Evolutionary conservation across 1,140 invertebrate genomes (phyloP), one percentile per base, ranked within the genome.

Genomic region (Neuroterus valhalla): DNA sequence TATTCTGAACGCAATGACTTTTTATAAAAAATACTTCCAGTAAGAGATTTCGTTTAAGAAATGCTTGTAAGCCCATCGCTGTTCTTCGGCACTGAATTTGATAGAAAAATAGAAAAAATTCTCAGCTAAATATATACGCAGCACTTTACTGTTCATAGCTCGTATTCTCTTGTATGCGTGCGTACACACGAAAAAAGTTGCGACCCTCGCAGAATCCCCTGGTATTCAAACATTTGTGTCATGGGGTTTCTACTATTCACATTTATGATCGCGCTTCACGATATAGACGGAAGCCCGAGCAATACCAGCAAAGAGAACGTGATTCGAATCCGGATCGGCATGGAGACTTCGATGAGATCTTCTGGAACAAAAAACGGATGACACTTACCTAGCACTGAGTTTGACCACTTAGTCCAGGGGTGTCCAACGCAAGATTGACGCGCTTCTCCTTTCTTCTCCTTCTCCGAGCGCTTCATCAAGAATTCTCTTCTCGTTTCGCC

Each of bases 281-380:
- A 38, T 31, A 62, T 62, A 62, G n/a, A 62, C 70, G 75, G 70
- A 76, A 52, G 76, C 78, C 79, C 76, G 74, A 81, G 74, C 68
- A 62, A 81, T 75, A 62, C 70, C 79, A 38, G 70, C 26, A 79
- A 77, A 82, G 76, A 74, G 77, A 81, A 84, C 82, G 82, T 82
- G 81, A 82, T 82, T 84, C 80, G 81, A 82, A 82, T 82, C 78
- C 78, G 79, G 79, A 84, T 80, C 73, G 70, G 66, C 62, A 66
- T 62, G 52, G 76, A 70, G 76, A 78, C 69, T 70, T 71, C 71
- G 75, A 68, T 73, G 75, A 72, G 75, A 72, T 81, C 78, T 62
- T 26, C 3, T 68, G 15, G 21, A 45, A 46, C 21, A 48, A 26
- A 68, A 52, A 43, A 67, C 19, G 5, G 14, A 44, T 43, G 66